Percentiles rank a stretch among this genome's conserved stretches.
Evolutionary conservation across 2,888 invertebrate genomes (phyloP).

Genomic region (Zootermopsis nevadensis): DNA sequence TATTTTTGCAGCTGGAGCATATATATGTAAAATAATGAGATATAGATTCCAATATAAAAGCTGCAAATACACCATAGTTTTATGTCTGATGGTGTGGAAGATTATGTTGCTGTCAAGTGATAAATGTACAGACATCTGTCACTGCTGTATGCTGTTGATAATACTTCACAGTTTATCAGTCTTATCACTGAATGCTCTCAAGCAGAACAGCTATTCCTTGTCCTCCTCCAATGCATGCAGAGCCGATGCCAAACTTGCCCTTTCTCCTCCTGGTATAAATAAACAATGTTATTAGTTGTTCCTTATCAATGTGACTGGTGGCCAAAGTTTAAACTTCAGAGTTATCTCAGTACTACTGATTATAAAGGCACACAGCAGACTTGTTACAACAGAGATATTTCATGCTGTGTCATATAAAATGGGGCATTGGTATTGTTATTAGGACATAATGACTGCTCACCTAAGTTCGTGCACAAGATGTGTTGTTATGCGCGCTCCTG

Average conservation of each 20-base stretch:
- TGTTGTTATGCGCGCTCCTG: slow-evolving; percentile 90
- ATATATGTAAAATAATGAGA: too few relatives aligned
- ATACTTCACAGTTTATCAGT: not conserved
- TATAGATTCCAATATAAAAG: too few relatives aligned
- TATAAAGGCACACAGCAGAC: not conserved
- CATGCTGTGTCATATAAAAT: not conserved
- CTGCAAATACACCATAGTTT: too few relatives aligned
- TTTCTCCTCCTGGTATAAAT: slow-evolving; percentile 77
- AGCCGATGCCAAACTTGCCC: slow-evolving; percentile 88
- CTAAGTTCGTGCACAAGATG: slow-evolving; percentile 92
- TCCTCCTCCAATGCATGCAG: slow-evolving; percentile 98
- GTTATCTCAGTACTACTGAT: not conserved
- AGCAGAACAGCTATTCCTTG: slow-evolving; percentile 96
- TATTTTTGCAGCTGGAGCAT: too few relatives aligned
- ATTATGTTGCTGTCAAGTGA: too few relatives aligned
- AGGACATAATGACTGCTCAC: not conserved
- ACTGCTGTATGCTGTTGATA: not conserved
- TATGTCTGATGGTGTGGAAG: too few relatives aligned
- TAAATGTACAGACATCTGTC: too few relatives aligned
- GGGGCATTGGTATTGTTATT: not conserved
- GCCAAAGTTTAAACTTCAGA: not conserved
- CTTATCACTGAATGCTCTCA: slow-evolving; percentile 69
- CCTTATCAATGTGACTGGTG: not conserved
- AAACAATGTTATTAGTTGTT: not conserved
- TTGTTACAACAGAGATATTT: not conserved